These are phyloP conservation scores for Malacosoma neustria DNA, from an alignment of 2,888 invertebrate species.

Conservation along the genomic window DNA sequence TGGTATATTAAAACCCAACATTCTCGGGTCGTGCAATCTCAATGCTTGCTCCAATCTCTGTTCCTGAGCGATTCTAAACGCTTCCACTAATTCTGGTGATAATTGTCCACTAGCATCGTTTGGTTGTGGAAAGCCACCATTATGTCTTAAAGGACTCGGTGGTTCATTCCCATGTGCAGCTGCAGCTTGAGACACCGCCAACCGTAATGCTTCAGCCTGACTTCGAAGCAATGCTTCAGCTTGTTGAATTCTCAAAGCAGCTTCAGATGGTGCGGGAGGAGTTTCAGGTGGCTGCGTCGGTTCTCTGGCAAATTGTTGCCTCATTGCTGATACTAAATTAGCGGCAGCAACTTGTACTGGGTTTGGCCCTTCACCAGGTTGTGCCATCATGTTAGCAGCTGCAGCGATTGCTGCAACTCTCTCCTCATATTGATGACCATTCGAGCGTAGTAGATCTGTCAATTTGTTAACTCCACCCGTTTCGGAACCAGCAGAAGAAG, in stretches of 20 bases:
- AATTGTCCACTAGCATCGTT: slow-evolving; percentile 71
- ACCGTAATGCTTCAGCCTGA: slow-evolving; percentile 88
- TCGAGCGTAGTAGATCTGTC: slow-evolving; percentile 76
- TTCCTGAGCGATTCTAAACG: slow-evolving; percentile 81
- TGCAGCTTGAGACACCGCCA: slow-evolving; percentile 85
- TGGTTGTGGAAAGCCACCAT: slow-evolving; percentile 58
- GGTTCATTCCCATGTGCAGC: slow-evolving; percentile 66
- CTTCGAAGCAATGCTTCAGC: slow-evolving; percentile 87
- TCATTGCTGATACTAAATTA: slow-evolving; percentile 85
- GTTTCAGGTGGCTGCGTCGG: slow-evolving; percentile 85
- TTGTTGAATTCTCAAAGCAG: slow-evolving; percentile 82
- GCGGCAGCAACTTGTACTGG: slow-evolving; percentile 84
- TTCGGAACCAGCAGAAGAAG: slow-evolving; percentile 88
- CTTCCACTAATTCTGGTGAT: slow-evolving; percentile 82
- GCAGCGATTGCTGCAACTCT: slow-evolving; percentile 83
- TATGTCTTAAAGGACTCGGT: slow-evolving; percentile 58
- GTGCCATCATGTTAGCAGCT: slow-evolving; percentile 76
- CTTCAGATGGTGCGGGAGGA: slow-evolving; percentile 87
- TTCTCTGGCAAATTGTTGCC: slow-evolving; percentile 73
- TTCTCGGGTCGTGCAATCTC: slow-evolving; percentile 87
- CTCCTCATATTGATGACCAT: slow-evolving; percentile 79
- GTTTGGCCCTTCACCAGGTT: slow-evolving; percentile 75
- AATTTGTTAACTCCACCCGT: slow-evolving; percentile 77
- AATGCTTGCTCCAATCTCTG: slow-evolving; percentile 89
- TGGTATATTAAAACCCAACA: slow-evolving; percentile 83